phyloP scores from a whole-genome alignment of 2,797 vertebrate species.

The Scarus forsteni region DNA sequence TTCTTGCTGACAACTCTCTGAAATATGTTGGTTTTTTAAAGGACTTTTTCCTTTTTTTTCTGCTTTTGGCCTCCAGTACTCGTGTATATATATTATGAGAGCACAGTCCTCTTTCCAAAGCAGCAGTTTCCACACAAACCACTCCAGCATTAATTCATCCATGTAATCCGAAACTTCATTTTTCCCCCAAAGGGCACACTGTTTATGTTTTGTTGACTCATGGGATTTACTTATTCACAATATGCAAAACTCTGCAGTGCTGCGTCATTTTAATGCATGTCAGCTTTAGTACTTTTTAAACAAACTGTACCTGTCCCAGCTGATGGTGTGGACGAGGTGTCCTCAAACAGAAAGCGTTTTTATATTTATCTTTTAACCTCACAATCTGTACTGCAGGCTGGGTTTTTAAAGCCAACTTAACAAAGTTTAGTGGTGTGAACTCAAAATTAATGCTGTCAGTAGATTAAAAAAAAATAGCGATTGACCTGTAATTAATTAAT shows the following conservation, averaged over 20 bases:
- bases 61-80: neutral
- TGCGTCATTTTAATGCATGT: neutral
- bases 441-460: too few species aligned
- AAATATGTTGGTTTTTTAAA: neutral
- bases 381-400: too few species aligned
- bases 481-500: too few species aligned
- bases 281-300: neutral
- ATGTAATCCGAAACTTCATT: neutral
- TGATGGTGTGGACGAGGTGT: too few species aligned
- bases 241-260: slow-evolving; percentile 1
- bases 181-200: neutral
- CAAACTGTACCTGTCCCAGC: too few species aligned
- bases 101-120: neutral
- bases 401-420: too few species aligned
- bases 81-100: neutral
- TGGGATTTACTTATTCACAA: neutral
- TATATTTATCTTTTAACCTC: too few species aligned
- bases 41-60: neutral
- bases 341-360: too few species aligned
- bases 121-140: neutral
- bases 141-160: neutral
- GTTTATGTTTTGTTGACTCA: slow-evolving; percentile 3
- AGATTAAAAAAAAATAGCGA: too few species aligned
- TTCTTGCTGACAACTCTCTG: too few species aligned
- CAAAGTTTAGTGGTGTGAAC: too few species aligned